phyloP scores from a whole-genome alignment of 2,113 vertebrate species.

The Irena cyanogastra region DNA sequence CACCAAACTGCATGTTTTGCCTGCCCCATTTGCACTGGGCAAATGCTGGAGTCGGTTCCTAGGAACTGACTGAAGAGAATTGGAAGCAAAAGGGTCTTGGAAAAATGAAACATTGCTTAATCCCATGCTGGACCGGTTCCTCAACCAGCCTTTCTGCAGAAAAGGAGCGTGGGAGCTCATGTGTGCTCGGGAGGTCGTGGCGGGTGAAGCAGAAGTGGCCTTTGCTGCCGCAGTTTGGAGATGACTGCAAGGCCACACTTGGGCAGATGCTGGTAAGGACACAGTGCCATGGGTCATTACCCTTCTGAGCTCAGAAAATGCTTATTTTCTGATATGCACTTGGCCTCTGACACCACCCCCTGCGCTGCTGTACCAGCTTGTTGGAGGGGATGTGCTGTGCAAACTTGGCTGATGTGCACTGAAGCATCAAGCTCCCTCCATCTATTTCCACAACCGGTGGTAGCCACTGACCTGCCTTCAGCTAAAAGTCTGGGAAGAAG shows the following conservation, averaged over 20 bases:
- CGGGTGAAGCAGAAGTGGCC: not conserved
- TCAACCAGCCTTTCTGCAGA: not conserved
- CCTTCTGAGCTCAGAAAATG: not conserved
- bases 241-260: not conserved
- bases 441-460: not conserved
- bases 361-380: not conserved
- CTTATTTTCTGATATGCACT: not conserved
- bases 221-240: not conserved
- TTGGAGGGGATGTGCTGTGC: not conserved
- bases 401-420: accelerated
- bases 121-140: not conserved
- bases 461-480: not conserved
- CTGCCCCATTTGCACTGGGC: not conserved
- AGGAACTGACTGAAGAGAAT: not conserved
- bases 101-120: not conserved
- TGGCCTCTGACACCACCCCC: not conserved
- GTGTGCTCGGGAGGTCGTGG: not conserved
- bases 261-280: not conserved
- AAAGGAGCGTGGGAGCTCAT: not conserved
- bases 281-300: not conserved
- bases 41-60: not conserved
- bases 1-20: accelerated
- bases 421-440: not conserved
- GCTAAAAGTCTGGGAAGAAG: not conserved
- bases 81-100: not conserved